These are phyloP conservation scores for Sarcophaga peregrina DNA, from an alignment of 1,140 invertebrate genomes.

Conservation along the genomic window DNA sequence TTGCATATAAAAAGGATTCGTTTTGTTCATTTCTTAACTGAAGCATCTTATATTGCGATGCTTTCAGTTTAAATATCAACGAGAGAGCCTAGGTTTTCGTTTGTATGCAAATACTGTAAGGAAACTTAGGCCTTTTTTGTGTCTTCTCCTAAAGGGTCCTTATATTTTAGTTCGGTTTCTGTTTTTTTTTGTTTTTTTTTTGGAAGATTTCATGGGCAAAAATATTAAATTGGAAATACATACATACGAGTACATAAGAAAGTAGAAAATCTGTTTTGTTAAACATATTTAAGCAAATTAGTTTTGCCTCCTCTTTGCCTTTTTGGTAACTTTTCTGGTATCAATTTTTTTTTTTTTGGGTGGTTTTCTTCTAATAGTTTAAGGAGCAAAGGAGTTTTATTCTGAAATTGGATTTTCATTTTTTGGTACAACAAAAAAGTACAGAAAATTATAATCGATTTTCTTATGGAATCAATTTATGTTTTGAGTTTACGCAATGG, in stretches of 20 bases:
- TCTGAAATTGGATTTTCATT: neutral
- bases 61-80: neutral
- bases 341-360: too few species aligned
- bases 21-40: neutral
- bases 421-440: too few species aligned
- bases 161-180: neutral
- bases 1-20: neutral
- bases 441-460: too few species aligned
- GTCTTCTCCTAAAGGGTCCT: neutral
- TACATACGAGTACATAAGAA: neutral
- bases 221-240: neutral
- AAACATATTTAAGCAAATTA: conserved; percentile 38
- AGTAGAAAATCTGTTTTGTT: conserved; percentile 32
- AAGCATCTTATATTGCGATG: neutral
- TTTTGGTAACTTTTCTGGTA: neutral
- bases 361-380: too few species aligned
- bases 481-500: too few species aligned
- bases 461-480: too few species aligned
- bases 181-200: conserved; percentile 17
- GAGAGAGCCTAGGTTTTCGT: neutral
- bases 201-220: neutral
- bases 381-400: too few species aligned
- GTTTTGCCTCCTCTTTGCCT: neutral
- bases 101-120: neutral
- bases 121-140: too few species aligned